A percentile compares a stretch with the other conserved stretches of the same genome.
These are phyloP conservation scores for Mallotus villosus DNA, from an alignment of 2,797 vertebrate genomes.

Conservation along the genomic window DNA sequence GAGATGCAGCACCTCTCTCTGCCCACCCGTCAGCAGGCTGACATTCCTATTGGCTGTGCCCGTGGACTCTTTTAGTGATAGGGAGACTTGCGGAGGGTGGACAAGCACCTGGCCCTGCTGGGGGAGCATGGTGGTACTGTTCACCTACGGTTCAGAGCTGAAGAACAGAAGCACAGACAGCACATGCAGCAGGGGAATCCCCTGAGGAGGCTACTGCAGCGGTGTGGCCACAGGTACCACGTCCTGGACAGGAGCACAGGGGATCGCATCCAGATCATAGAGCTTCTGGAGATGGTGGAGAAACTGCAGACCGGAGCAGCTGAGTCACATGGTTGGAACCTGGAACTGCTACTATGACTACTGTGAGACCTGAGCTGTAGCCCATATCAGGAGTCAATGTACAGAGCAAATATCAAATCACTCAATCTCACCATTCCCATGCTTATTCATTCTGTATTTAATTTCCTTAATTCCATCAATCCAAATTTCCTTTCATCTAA, in stretches of 20 bases:
- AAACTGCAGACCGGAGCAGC: constrained; percentile 10
- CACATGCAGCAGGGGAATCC: constrained; percentile 37
- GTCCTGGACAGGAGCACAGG: constrained; percentile 39
- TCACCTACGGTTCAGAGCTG: constrained; percentile 54
- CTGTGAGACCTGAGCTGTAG: no score
- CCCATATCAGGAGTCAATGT: no score
- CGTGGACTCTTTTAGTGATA: constrained; percentile 50
- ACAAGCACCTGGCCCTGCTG: constrained; percentile 41
- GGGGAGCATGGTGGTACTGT: constrained; percentile 48
- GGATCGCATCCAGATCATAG: constrained; percentile 26
- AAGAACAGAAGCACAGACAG: constrained; percentile 31
- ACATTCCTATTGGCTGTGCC: constrained; percentile 51
- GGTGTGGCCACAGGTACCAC: constrained; percentile 43
- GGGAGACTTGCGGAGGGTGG: constrained; percentile 43
- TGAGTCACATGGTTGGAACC: no score
- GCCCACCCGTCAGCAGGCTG: constrained; percentile 26
- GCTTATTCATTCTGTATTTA: no score
- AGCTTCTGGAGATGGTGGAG: constrained; percentile 49
- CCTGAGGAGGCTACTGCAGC: constrained; percentile 50
- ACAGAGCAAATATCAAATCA: no score
- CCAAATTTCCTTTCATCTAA: no score
- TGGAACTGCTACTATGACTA: no score
- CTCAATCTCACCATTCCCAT: no score
- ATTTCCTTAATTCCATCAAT: no score
- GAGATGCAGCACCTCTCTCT: constrained; percentile 46